These are phyloP conservation scores for Cepaea nemoralis DNA, from an alignment of 1,140 invertebrate species.

Conservation along the genomic window DNA sequence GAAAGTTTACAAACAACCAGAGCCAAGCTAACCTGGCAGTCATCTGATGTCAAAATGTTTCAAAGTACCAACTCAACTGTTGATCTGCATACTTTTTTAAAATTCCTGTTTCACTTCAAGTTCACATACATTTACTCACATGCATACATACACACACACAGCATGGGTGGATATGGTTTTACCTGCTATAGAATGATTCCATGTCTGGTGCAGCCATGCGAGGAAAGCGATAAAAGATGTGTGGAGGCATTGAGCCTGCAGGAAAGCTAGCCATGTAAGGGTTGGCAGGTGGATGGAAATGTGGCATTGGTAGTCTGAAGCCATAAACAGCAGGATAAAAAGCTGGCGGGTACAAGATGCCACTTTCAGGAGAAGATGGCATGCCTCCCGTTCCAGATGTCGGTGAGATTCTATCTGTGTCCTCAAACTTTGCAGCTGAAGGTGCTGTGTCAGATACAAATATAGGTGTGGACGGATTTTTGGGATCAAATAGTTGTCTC, in stretches of 20 bases:
- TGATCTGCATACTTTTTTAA: too few species aligned
- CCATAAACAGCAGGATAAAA: constrained; percentile 23
- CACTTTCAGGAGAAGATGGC: constrained; percentile 22
- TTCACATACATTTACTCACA: too few species aligned
- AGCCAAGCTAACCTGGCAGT: too few species aligned
- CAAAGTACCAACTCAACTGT: too few species aligned
- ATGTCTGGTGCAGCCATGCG: constrained; percentile 22
- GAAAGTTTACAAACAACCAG: too few species aligned
- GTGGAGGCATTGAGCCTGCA: constrained; percentile 30
- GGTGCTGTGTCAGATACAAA: constrained; percentile 70
- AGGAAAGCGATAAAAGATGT: constrained; percentile 32
- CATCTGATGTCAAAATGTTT: too few species aligned
- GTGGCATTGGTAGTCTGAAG: constrained; percentile 29
- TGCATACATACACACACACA: too few species aligned
- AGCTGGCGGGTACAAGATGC: constrained; percentile 31
- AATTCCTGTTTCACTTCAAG: too few species aligned
- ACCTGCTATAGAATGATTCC: constrained; percentile 32
- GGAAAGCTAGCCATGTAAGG: constrained; percentile 27
- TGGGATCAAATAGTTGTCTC: constrained; percentile 77
- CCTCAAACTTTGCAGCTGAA: constrained; percentile 43
- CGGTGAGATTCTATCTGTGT: constrained; percentile 37
- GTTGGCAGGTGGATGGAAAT: not conserved
- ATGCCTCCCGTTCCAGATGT: constrained; percentile 16
- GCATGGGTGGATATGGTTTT: not conserved
- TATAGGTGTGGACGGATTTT: constrained; percentile 81